These are phyloP conservation scores for Pterocles burchelli DNA, from an alignment of 2,113 vertebrate genomes.

Conservation along the genomic window DNA sequence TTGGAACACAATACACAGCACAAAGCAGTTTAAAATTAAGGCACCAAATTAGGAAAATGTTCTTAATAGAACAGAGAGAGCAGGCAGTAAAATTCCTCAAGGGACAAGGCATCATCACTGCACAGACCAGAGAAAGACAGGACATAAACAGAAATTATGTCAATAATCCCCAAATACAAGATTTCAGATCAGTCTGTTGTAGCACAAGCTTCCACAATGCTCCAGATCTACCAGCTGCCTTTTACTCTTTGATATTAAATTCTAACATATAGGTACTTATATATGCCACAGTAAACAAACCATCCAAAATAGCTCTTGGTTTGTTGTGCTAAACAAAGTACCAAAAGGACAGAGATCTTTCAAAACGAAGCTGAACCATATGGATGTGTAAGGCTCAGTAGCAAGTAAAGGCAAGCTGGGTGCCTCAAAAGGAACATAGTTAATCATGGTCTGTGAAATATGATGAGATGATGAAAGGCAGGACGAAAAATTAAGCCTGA, in stretches of 20 bases:
- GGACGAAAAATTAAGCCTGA: background rate
- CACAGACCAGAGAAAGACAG: background rate
- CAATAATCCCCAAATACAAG: background rate
- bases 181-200: background rate
- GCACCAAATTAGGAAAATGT: background rate
- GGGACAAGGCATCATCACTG: background rate
- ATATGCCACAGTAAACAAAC: background rate
- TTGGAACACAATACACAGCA: background rate
- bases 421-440: background rate
- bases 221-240: background rate
- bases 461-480: slow-evolving; percentile 44
- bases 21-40: background rate
- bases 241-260: background rate
- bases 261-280: background rate
- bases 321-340: background rate
- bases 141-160: background rate
- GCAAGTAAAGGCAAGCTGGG: background rate
- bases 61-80: background rate
- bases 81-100: background rate
- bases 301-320: background rate
- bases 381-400: background rate
- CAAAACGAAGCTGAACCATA: background rate
- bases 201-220: background rate
- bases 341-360: background rate
- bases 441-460: background rate